A percentile compares a stretch with the other conserved stretches of the same genome.
phyloP scores from a whole-genome alignment of 2,797 vertebrate genomes.

The Pelodytes ibericus region DNA sequence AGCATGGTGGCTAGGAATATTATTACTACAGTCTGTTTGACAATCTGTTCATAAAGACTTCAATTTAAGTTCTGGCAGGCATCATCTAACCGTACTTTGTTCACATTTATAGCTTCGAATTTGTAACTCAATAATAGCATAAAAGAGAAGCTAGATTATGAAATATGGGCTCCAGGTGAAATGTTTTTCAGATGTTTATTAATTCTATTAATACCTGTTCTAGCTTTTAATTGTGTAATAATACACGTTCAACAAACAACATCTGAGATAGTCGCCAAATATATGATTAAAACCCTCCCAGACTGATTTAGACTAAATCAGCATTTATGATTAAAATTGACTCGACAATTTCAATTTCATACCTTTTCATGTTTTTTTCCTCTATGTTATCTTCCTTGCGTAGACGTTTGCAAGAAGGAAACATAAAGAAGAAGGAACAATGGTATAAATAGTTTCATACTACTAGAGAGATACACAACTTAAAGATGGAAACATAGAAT shows the following conservation, averaged over 20 bases:
- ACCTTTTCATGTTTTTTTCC: too few species aligned
- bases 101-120: conserved; percentile 57
- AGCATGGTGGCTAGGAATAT: conserved; percentile 65
- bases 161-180: conserved; percentile 7
- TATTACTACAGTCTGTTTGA: conserved; percentile 65
- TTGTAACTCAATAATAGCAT: conserved; percentile 46
- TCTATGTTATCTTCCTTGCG: too few species aligned
- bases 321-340: too few species aligned
- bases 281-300: neutral
- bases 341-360: too few species aligned
- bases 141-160: conserved; percentile 11
- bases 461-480: too few species aligned
- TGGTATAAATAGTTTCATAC: too few species aligned
- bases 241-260: neutral
- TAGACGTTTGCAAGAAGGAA: too few species aligned
- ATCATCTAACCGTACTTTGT: conserved; percentile 63
- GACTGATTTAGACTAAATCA: too few species aligned
- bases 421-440: too few species aligned
- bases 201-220: neutral
- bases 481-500: too few species aligned
- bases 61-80: conserved; percentile 59
- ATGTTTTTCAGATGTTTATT: neutral
- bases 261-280: neutral
- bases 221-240: neutral
- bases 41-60: conserved; percentile 66